Base-by-base conservation (phyloP, 2,113 vertebrate genomes). In the Hypanus sabinus region DNA sequence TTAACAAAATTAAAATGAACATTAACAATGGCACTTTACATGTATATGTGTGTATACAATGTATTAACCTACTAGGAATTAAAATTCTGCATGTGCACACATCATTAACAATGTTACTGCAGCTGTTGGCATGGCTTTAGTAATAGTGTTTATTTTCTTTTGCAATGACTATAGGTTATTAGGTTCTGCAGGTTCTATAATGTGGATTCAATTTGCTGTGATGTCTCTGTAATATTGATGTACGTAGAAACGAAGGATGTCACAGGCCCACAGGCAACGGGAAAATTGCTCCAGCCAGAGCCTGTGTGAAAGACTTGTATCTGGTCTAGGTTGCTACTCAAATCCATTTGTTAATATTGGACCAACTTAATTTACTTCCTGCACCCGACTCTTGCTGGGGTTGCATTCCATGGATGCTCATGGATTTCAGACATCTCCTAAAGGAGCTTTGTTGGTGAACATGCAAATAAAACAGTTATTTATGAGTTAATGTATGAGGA, bases 21-120 rank as follows among this genome's bases (percentile, higher is more conserved):
- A 71, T 71, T 92, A 92, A 92, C 90, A 70, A 38, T 18, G n/a
- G 30, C 27, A 33, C 5, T 8, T 65, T 62, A 90, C 0, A 73
- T 36, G 16, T 73, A 73, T 22, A 73, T 24, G 16, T 24, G 36
- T 68, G 10, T 73, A 36, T 46, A 46, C 90, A 70, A 71, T 46
- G 36, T 73, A 73, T 93, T 93, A 73, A 93, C 36, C 65, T 24
- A 73, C 22, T 55, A 38, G 90, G 65, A 55, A 36, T 73, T 62
- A 73, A 73, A 73, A 38, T 46, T 68, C 90, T 73, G 70, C 91
- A 93, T 93, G 91, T 73, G 38, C 70, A 71, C 24, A 93, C 4
- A 0, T 91, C 38, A 71, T 92, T 93, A 73, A 93, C 91, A 73
- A 22, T 55, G 91, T 73, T 38, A 93, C 38, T 30, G 65, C 33